Evolutionary conservation across 2,113 vertebrate species (phyloP), one percentile per base, ranked within the genome.

Genomic region (Varanus salvator): DNA sequence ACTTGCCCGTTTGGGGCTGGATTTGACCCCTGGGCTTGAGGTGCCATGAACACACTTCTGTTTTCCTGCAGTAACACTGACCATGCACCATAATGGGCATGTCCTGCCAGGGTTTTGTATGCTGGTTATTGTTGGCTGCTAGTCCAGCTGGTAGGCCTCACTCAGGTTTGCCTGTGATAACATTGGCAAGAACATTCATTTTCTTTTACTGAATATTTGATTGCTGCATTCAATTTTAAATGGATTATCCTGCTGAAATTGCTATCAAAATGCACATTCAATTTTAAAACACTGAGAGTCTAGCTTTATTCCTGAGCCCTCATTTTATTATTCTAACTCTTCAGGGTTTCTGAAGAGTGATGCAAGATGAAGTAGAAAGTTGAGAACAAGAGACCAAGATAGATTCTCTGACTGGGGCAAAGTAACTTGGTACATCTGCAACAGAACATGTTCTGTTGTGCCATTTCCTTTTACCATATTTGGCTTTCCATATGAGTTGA

Each of bases 151-250:
- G 34, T 77, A 87, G 34, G 3, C 54, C 34, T 31, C 23, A 17
- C 6, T 12, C 72, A 87, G 52, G 54, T 77, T 76, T 87, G 74
- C 34, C 27, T 87, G 8, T 64, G 19, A 31, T 15, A 48, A 25
- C 19, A 27, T 38, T 64, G 23, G n/a, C 57, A 17, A 38, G 85
- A 44, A 3, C 44, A 69, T 89, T 69, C 60, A 38, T 77, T 84
- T 69, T 85, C 72, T 34, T 77, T 12, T 11, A 75, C 60, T 69
- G 60, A 77, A 68, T 77, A 85, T 68, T 60, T 89, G 72, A 84
- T 77, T 68, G 74, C 44, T 77, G 19, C 34, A 68, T 89, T 89
- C 60, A 52, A 31, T 85, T 89, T 89, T 52, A 77, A 69, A 69
- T 17, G 57, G 34, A 50, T 25, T 77, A 66, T 76, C 38, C 57